Base-by-base conservation (phyloP, 2,888 invertebrate genomes). In the Ephialtes manifestator region DNA sequence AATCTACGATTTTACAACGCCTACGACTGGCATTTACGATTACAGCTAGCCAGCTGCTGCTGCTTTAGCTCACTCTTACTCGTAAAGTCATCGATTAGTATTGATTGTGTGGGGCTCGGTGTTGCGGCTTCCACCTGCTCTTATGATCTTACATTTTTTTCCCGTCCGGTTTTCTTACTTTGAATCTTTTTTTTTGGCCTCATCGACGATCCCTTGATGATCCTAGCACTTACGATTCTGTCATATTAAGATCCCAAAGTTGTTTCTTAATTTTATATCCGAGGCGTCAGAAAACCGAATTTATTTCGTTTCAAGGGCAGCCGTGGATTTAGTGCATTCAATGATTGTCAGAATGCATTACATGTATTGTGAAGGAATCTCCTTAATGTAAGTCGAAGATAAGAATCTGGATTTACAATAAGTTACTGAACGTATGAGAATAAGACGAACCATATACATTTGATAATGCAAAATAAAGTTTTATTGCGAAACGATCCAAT, bases 1-100 rank as follows among this genome's bases (percentile, higher is more conserved):
- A 90, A 89, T 89, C 84, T 79, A 83, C 71, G 89, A 89, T 88
- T 90, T 90, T 90, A 90, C 88, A 90, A 90, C 90, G 85, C 79
- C 53, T 71, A 51, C 75, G 87, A 89, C 87, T 87, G 90, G 88
- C 90, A 71, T 90, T 90, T 90, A 90, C 83, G 86, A 86, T 86
- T 84, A 85, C 77, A 74, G 31, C 70, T 74, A 74, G 84, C 84
- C 87, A 88, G 87, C 86, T 89, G 87, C 87, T 83, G 87, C 53
- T 28, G 70, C 51, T 70, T 31, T 31, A 11, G 31, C 53, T 53
- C 48, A 5, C 39, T 24, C 11, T 20, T 53, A 28, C 71, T 72
- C 58, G 71, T 72, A 83, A 71, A 86, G 87, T 89, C 88, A 90
- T 89, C 85, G 89, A 90, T 90, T 88, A 89, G 86, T 88, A 88